These are phyloP conservation scores for Ivindomyrus marchei DNA, from an alignment of 2,113 vertebrate species.

Conservation along the genomic window DNA sequence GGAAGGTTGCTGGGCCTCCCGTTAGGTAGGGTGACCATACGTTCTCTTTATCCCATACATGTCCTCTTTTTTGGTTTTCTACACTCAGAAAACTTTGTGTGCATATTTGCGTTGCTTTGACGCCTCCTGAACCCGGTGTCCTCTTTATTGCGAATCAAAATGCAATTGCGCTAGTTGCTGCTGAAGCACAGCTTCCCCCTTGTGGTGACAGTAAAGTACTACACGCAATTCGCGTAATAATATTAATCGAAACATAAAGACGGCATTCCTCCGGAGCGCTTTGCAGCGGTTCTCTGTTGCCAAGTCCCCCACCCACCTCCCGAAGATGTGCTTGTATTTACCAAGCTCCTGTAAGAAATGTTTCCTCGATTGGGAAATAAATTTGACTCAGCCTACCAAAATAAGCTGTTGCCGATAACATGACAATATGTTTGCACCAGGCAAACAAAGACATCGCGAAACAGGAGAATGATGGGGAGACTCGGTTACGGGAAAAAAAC, in stretches of 20 bases:
- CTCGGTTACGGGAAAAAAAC: no score
- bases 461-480: no score
- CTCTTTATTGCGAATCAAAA: neutral
- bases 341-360: neutral
- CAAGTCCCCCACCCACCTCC: neutral
- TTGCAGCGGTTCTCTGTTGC: neutral
- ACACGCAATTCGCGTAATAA: neutral
- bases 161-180: neutral
- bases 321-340: neutral
- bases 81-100: neutral
- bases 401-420: neutral
- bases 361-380: neutral
- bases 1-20: neutral
- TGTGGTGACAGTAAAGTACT: neutral
- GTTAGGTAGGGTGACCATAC: neutral
- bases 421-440: neutral
- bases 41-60: neutral
- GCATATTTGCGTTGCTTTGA: neutral
- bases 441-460: no score
- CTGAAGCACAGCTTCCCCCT: neutral
- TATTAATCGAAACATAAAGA: neutral
- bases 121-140: neutral
- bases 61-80: neutral
- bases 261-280: neutral
- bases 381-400: neutral